Evolutionary conservation across 2,888 invertebrate species (phyloP), one percentile per base, ranked within the genome.

Genomic region (Mesochorus sp.): DNA sequence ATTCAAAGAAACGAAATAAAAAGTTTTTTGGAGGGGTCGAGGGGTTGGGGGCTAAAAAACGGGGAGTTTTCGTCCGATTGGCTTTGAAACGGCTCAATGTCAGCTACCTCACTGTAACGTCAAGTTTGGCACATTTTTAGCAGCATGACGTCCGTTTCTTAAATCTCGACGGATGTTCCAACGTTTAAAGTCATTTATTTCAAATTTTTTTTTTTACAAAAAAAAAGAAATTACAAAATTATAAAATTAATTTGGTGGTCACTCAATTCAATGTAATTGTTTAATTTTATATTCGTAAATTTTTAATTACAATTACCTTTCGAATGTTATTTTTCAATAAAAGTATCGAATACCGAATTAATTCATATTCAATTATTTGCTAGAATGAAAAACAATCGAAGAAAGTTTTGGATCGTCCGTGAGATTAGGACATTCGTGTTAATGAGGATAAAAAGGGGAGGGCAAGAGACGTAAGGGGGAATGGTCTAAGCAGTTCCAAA

Each of bases 401-500:
- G 14, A 24, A 24, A 34, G 24, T 44, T 66, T 71, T 74, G 74
- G 70, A 72, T 71, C 51, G 49, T 72, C 72, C 61, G 53, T 44
- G 80, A 61, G 44, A 79, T 39, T 64, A 75, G 82, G 77, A 80
- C 68, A 64, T 66, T 80, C 49, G 80, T 74, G 78, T 76, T 75
- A 49, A 78, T 74, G 71, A 72, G 76, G 73, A 77, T 24, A 34
- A 34, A 19, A 24, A 37, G 37, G 34, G 5, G 37, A 28, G 76
- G 76, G 10, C 12, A 64, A 70, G 67, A 68, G 68, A 70, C 76
- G 79, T 72, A n/a, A n/a, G 76, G 77, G 78, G 76, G 77, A 81
- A 83, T 81, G 88, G 90, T 88, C 90, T 90, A 90, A 88, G 85
- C 88, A 90, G 88, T 90, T 91, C 90, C 89, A 88, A 90, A 90